These are phyloP conservation scores for Kudoa iwatai DNA, from an alignment of 30 jellyfish, hydroid and myxozoan species.

Conservation along the genomic window DNA sequence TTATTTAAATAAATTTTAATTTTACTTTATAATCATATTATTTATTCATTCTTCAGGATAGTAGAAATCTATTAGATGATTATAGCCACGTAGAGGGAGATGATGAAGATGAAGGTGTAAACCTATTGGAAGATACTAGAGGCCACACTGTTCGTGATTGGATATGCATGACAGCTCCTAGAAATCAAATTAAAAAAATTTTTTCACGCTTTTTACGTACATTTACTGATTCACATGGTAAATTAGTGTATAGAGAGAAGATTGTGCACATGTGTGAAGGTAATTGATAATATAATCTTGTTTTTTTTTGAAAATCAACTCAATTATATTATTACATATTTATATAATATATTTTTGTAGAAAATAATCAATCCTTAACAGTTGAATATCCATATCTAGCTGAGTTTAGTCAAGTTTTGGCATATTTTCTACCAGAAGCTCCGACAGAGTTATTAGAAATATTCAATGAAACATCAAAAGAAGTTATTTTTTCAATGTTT, in stretches of 20 bases:
- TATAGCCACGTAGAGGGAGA: not conserved
- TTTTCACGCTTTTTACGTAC: constrained; percentile 45
- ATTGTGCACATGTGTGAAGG: constrained; percentile 88
- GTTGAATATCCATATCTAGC: constrained; percentile 58
- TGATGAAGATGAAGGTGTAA: constrained; percentile 2
- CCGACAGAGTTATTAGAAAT: constrained; percentile 79
- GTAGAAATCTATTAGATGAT: not conserved
- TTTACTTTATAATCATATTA: no score
- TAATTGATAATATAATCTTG: not conserved
- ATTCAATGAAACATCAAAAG: constrained; percentile 87
- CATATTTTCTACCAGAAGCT: constrained; percentile 81
- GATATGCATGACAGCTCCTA: constrained; percentile 78
- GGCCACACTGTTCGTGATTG: constrained; percentile 81
- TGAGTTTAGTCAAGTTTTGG: constrained; percentile 68
- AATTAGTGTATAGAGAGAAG: constrained; percentile 41
- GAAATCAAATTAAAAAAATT: constrained; percentile 40
- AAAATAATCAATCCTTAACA: constrained; percentile 27
- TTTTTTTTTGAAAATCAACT: not conserved
- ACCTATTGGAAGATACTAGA: constrained; percentile 41
- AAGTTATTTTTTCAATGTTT: constrained; percentile 56
- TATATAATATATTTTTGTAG: constrained; percentile 2
- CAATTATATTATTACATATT: not conserved
- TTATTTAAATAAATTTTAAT: no score
- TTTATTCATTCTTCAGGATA: not conserved
- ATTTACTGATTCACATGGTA: constrained; percentile 55